These are phyloP conservation scores for Enteromius argenteus DNA, from an alignment of 2,797 vertebrate genomes.

Conservation along the genomic window DNA sequence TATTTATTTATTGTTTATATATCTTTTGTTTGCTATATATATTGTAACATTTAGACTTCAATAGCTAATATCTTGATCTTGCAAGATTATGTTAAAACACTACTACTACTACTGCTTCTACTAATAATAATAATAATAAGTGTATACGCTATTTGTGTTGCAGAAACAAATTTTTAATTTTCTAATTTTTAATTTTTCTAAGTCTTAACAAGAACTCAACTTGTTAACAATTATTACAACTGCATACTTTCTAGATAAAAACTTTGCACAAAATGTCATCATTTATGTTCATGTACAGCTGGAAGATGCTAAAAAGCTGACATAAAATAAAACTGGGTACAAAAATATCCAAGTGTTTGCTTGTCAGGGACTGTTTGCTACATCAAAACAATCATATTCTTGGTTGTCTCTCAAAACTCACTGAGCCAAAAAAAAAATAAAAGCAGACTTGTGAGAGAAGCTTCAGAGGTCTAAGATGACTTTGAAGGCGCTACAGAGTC, in stretches of 20 bases:
- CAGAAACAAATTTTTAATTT: neutral
- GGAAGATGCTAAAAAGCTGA: neutral
- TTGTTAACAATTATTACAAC: neutral
- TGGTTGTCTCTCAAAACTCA: neutral
- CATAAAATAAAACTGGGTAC: neutral
- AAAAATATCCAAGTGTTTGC: neutral
- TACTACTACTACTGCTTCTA: no score
- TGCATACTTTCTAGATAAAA: neutral
- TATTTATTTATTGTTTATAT: no score
- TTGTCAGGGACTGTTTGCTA: neutral
- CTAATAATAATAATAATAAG: no score
- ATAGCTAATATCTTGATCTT: neutral
- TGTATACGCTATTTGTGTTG: neutral
- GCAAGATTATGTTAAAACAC: no score
- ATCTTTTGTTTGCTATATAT: neutral
- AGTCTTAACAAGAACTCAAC: neutral
- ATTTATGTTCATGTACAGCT: neutral
- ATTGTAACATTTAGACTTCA: neutral
- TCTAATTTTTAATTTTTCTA: no score
- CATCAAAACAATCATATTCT: neutral
- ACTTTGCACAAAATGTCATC: neutral
- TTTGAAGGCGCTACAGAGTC: conserved; percentile 21
- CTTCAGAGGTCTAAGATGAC: conserved; percentile 2
- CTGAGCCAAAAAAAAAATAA: neutral
- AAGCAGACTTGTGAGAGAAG: neutral